phyloP scores from a whole-genome alignment of 2,797 vertebrate species.

The Rostrhamus sociabilis region DNA sequence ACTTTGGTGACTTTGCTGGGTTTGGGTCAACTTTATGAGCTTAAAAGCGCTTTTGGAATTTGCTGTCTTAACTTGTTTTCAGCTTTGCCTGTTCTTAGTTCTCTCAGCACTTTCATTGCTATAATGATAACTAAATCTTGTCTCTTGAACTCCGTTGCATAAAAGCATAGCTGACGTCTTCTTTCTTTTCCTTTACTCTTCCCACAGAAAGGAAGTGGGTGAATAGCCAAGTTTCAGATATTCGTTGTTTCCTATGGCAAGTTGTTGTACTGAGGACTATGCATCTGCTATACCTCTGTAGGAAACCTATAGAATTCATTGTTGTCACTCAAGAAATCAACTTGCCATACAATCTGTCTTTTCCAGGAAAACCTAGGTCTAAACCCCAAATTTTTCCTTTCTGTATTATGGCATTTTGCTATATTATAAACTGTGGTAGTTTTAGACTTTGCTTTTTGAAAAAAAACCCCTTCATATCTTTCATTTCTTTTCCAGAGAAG shows the following conservation, averaged over 20 bases:
- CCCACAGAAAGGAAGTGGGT: not conserved
- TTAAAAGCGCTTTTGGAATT: not conserved
- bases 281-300: too few relatives aligned
- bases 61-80: not conserved
- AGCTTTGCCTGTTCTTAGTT: not conserved
- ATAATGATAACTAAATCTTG: not conserved
- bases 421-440: not conserved
- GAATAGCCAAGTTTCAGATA: not conserved
- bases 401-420: accelerated
- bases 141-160: not conserved
- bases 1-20: not conserved
- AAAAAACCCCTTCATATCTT: not conserved
- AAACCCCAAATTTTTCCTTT: not conserved
- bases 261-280: not conserved
- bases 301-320: not conserved
- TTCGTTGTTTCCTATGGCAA: not conserved
- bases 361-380: not conserved
- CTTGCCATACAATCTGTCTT: accelerated
- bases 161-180: not conserved
- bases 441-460: not conserved
- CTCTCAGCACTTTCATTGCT: not conserved
- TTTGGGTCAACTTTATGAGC: not conserved
- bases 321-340: not conserved
- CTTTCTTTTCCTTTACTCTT: not conserved
- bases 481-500: not conserved